Base-by-base conservation (phyloP, 1,140 invertebrate genomes). In the Neuroterus valhalla region DNA sequence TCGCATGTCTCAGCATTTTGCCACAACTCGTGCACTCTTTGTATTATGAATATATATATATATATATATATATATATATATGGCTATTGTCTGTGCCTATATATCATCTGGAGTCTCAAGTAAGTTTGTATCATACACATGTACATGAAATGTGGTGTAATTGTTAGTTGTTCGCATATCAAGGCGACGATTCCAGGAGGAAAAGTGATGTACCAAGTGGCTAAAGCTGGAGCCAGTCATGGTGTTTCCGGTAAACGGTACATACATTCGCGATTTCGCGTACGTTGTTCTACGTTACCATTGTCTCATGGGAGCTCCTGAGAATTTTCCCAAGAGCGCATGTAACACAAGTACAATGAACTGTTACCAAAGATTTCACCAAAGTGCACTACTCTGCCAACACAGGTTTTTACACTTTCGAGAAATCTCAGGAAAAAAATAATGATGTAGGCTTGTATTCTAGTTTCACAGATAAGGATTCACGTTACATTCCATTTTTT, bases 301-400 rank as follows among this genome's bases (percentile, higher is more conserved):
- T 38, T 38, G 31, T 38, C 31, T 38, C 31, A 68, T 44, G 43
- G 44, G 44, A 68, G 17, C 21, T 38, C 44, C 17, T 68, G 66
- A 68, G 44, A 68, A 44, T 68, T 43, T 68, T 44, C 66, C 66
- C 44, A 46, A 38, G 42, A 46, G 44, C 10, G n/a, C 44, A 68
- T 44, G 44, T 68, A 43, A 31, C 26, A 71, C 71, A 14, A 23
- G 55, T 62, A 62, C 55, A 62, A 62, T 62, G 55, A 62, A 62
- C 55, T 62, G 55, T 62, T 62, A 62, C 55, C 55, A 62, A 62
- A 62, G 55, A 62, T 62, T 62, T 62, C 55, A 62, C 55, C 55
- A 38, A 62, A 62, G 55, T 31, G 55, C 55, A 62, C 55, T 62
- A 31, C 55, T 62, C 23, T 62, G 23, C 31, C n/a, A 31, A 38